Conservation (phyloP, 2,888 invertebrate genomes). For the Elysia crispata region DNA sequence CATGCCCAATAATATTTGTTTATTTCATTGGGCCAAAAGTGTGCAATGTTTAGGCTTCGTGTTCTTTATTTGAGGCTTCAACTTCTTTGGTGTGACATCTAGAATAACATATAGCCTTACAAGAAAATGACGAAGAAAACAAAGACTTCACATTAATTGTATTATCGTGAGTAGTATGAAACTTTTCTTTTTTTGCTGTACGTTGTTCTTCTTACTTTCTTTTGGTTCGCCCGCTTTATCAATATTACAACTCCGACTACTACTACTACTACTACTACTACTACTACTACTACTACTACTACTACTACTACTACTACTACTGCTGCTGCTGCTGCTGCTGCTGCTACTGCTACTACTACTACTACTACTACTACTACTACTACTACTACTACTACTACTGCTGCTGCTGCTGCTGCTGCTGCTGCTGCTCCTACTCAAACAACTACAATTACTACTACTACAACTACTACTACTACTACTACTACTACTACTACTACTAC, state of each 20-base stretch:
- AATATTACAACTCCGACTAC: background rate
- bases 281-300: constrained; percentile 44
- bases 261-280: constrained; percentile 40
- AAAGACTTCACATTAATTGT: too few relatives aligned
- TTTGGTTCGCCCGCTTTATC: too few relatives aligned
- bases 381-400: constrained; percentile 45
- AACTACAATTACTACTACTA: background rate
- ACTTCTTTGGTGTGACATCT: too few relatives aligned
- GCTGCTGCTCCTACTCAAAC: constrained; percentile 33
- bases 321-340: constrained; percentile 45
- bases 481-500: constrained; percentile 44
- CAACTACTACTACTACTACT: constrained; percentile 43
- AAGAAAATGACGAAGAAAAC: too few relatives aligned
- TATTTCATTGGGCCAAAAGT: too few relatives aligned
- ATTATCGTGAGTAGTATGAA: too few relatives aligned
- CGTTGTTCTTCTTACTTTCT: too few relatives aligned
- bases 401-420: constrained; percentile 44
- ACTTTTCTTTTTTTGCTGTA: too few relatives aligned
- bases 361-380: constrained; percentile 46
- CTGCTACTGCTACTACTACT: constrained; percentile 46
- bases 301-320: constrained; percentile 48
- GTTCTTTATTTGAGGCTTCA: too few relatives aligned
- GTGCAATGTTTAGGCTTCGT: too few relatives aligned
- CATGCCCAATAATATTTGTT: too few relatives aligned
- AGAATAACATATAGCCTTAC: too few relatives aligned